phyloP scores from a whole-genome alignment of 2,797 vertebrate species.

The Apogon talboti region DNA sequence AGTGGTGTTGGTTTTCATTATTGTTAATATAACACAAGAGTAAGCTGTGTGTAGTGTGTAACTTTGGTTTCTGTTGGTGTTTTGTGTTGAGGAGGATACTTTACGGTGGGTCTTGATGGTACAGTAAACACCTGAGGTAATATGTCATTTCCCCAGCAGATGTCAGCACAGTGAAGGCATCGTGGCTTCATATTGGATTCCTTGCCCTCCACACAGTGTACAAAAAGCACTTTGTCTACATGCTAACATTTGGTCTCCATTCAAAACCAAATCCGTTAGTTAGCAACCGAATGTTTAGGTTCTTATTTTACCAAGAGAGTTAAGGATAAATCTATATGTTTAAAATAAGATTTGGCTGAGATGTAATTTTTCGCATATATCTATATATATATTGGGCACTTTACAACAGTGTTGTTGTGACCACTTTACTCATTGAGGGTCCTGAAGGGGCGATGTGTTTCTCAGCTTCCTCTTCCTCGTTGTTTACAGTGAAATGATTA shows the following conservation, averaged over 20 bases:
- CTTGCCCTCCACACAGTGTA: slow-evolving; percentile 35
- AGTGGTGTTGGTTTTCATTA: slow-evolving; percentile 16
- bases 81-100: too few relatives aligned
- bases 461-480: slow-evolving; percentile 39
- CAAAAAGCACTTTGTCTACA: slow-evolving; percentile 50
- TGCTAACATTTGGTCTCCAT: slow-evolving; percentile 53
- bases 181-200: slow-evolving; percentile 20
- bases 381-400: slow-evolving; percentile 58
- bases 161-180: slow-evolving; percentile 5
- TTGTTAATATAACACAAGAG: background rate
- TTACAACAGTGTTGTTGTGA: slow-evolving; percentile 70
- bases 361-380: slow-evolving; percentile 38
- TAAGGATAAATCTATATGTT: slow-evolving; percentile 1
- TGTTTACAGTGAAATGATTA: slow-evolving; percentile 50
- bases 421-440: slow-evolving; percentile 46
- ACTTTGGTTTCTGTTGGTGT: background rate
- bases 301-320: too few relatives aligned
- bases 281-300: slow-evolving; percentile 12
- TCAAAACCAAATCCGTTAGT: slow-evolving; percentile 53
- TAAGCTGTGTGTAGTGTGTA: slow-evolving; percentile 9
- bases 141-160: slow-evolving; percentile 28
- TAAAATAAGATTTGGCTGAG: slow-evolving; percentile 38
- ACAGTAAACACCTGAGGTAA: slow-evolving; percentile 8
- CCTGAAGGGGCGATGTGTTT: slow-evolving; percentile 6
- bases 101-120: too few relatives aligned